A percentile compares a stretch with the other conserved stretches of the same genome.
Evolutionary conservation across 2,888 invertebrate species (phyloP).

Genomic region (Drosophila cracens): DNA sequence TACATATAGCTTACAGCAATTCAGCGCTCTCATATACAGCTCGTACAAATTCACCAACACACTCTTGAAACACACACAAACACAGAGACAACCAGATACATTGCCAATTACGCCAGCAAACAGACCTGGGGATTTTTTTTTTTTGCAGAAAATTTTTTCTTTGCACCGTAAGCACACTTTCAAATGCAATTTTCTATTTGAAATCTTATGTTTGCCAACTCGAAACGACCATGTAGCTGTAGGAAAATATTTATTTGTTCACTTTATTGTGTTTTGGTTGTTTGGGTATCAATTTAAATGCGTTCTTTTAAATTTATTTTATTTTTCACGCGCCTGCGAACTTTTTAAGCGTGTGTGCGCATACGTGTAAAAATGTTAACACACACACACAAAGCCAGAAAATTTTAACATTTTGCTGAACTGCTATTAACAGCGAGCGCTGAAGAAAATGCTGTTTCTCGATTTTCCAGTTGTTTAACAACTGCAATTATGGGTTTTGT

Average conservation of each 20-base stretch:
- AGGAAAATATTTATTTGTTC: constrained; percentile 53
- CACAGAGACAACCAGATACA: constrained; percentile 50
- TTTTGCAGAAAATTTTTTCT: constrained; percentile 64
- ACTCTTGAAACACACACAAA: constrained; percentile 35
- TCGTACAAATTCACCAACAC: constrained; percentile 30
- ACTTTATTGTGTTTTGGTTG: constrained; percentile 68
- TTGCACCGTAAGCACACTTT: constrained; percentile 69
- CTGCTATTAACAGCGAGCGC: constrained; percentile 39
- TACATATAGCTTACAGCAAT: constrained; percentile 25
- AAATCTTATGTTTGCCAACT: constrained; percentile 57
- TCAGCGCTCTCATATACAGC: constrained; percentile 52
- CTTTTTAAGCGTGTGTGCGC: constrained; percentile 61
- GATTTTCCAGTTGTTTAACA: not conserved
- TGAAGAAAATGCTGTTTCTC: not conserved
- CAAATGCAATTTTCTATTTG: constrained; percentile 64
- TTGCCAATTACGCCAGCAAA: constrained; percentile 72
- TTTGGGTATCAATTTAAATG: constrained; percentile 67
- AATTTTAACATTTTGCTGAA: constrained; percentile 54
- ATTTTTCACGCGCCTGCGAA: constrained; percentile 82
- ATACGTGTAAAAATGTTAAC: constrained; percentile 56
- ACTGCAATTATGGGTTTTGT: too few species aligned
- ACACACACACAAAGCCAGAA: constrained; percentile 34
- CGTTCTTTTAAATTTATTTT: constrained; percentile 57
- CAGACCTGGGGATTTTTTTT: constrained; percentile 83
- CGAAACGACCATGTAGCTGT: constrained; percentile 51